Percentiles rank a stretch among this genome's conserved stretches.
phyloP scores from a whole-genome alignment of 2,113 vertebrate genomes.

The Ophiodon elongatus region DNA sequence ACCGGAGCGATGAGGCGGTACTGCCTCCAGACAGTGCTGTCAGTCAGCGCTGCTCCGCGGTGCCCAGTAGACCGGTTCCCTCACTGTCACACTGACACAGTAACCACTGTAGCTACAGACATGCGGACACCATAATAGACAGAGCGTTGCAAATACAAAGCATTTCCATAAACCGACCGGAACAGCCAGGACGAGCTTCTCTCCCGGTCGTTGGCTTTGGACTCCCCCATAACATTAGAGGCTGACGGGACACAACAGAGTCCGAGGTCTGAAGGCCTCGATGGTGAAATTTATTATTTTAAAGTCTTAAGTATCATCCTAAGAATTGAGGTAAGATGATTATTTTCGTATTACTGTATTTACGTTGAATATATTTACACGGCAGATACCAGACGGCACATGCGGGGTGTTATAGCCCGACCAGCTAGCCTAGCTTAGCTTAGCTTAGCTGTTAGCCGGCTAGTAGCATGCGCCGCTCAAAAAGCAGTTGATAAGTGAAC shows the following conservation, averaged over 20 bases:
- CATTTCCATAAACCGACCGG: conserved; percentile 16
- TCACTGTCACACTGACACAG: conserved; percentile 18
- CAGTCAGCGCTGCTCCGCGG: conserved; percentile 16
- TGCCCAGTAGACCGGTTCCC: background rate
- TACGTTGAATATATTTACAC: background rate
- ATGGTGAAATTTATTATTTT: background rate
- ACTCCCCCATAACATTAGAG: background rate
- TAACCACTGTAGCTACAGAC: background rate
- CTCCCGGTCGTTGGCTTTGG: background rate
- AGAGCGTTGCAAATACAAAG: background rate
- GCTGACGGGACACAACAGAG: conserved; percentile 36
- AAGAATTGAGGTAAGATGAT: conserved; percentile 62
- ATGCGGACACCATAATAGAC: background rate
- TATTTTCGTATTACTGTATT: background rate
- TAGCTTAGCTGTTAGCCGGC: conserved; percentile 55
- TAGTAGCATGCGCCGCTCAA: conserved; percentile 14
- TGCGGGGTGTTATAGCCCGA: background rate
- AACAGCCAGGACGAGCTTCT: background rate
- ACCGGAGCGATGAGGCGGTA: background rate
- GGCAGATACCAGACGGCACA: background rate
- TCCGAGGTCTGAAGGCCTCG: conserved; percentile 67
- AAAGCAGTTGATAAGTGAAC: background rate
- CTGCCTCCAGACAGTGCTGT: background rate
- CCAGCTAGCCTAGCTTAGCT: conserved; percentile 32
- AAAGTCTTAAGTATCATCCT: background rate